These are phyloP conservation scores for Sepiola atlantica DNA, from an alignment of 2,888 invertebrate species.

Conservation along the genomic window DNA sequence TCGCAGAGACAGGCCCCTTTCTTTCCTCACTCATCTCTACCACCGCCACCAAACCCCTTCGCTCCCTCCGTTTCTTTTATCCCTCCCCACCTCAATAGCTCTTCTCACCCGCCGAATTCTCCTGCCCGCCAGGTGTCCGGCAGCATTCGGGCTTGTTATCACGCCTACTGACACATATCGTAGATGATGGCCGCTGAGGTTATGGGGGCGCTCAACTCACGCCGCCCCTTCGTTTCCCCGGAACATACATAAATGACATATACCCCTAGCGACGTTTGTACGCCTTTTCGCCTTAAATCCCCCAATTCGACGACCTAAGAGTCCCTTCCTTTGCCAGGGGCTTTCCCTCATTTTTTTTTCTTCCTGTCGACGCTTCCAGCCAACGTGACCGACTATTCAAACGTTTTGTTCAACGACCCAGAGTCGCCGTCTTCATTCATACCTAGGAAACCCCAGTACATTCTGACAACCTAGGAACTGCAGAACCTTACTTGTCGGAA, in stretches of 20 bases:
- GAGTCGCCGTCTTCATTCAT: too few relatives aligned
- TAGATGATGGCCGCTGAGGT: neutral
- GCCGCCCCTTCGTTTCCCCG: too few relatives aligned
- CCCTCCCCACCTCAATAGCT: neutral
- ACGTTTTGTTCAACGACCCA: neutral
- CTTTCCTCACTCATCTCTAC: neutral
- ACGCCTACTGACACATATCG: neutral
- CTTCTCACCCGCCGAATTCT: neutral
- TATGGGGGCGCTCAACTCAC: too few relatives aligned
- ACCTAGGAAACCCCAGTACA: too few relatives aligned
- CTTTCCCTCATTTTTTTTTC: neutral
- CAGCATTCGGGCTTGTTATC: neutral
- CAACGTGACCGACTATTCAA: neutral
- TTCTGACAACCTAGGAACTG: too few relatives aligned
- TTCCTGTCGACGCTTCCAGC: neutral
- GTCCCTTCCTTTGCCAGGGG: neutral
- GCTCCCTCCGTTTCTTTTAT: neutral
- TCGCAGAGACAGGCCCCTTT: neutral
- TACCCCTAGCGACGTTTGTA: neutral
- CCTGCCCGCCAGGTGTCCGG: neutral
- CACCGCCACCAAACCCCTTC: neutral
- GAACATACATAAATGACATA: neutral
- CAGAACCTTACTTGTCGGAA: too few relatives aligned
- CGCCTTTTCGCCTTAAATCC: neutral
- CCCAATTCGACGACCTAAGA: neutral